Percentiles rank a stretch among this genome's conserved stretches.
Conservation (phyloP, 1,140 invertebrate species). For the Cyclina sinensis region DNA sequence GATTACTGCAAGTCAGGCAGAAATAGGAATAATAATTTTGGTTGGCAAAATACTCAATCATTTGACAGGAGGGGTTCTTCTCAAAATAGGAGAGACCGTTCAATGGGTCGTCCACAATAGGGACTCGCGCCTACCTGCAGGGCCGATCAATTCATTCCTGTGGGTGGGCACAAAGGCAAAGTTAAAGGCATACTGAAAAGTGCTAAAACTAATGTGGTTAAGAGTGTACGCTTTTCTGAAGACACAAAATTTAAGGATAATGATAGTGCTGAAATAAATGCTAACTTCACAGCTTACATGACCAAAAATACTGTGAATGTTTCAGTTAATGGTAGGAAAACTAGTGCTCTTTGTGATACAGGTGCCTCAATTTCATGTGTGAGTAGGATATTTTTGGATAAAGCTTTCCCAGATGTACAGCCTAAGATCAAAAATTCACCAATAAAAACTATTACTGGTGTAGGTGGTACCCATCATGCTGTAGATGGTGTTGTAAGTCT, state of each 20-base stretch:
- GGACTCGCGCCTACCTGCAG: too few species aligned
- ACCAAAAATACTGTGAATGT: too few species aligned
- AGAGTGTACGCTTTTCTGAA: neutral
- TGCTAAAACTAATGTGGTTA: too few species aligned
- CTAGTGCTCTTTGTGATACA: conserved; percentile 39
- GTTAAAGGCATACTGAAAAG: neutral
- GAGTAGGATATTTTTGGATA: neutral
- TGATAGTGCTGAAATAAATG: neutral
- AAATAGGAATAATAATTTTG: too few species aligned
- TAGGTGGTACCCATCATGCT: neutral
- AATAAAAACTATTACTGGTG: neutral
- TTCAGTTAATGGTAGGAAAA: conserved; percentile 14
- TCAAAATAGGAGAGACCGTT: neutral
- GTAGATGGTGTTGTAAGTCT: neutral
- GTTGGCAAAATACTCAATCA: too few species aligned
- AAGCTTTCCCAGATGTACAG: neutral
- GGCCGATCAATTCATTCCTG: neutral
- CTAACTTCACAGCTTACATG: too few species aligned
- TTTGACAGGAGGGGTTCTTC: neutral
- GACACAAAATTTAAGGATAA: neutral
- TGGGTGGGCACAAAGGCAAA: neutral
- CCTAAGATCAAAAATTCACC: neutral
- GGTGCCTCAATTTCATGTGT: conserved; percentile 36
- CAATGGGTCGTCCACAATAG: neutral
- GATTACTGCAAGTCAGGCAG: too few species aligned